Evolutionary conservation across 2,888 invertebrate genomes (phyloP).

Genomic region (Nomada lathburiana): DNA sequence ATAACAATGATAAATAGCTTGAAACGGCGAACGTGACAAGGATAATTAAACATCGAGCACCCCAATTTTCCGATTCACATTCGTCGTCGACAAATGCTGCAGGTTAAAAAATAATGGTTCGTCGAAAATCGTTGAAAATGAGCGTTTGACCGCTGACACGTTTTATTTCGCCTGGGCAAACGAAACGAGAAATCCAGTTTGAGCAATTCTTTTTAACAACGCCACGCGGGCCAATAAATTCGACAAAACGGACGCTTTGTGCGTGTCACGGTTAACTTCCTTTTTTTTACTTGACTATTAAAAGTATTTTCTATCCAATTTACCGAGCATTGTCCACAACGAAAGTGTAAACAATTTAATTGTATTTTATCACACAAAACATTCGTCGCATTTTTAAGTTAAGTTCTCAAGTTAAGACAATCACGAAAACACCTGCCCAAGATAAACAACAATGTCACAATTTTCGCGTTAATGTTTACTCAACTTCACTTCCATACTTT

Average conservation of each 20-base stretch:
- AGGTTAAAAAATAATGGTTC: constrained; percentile 9
- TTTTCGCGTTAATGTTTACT: not conserved
- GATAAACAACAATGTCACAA: not conserved
- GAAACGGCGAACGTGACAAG: not conserved
- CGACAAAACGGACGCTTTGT: too few species aligned
- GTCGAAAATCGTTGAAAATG: not conserved
- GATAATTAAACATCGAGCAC: not conserved
- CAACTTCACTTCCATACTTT: not conserved
- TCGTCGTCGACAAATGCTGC: not conserved
- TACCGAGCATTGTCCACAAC: too few species aligned
- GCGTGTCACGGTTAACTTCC: too few species aligned
- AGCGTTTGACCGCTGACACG: not conserved
- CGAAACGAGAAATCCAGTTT: too few species aligned
- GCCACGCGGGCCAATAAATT: too few species aligned
- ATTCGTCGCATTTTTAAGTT: too few species aligned
- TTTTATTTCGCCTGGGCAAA: not conserved
- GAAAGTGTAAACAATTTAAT: too few species aligned
- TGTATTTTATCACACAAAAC: too few species aligned
- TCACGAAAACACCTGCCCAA: not conserved
- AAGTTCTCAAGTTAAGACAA: not conserved
- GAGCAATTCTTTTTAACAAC: too few species aligned
- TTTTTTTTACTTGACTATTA: too few species aligned
- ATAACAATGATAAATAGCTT: not conserved
- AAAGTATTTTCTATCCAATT: too few species aligned
- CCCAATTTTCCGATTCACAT: constrained; percentile 2